Percentiles rank a stretch among this genome's conserved stretches.
These are phyloP conservation scores for Edolisoma coerulescens DNA, from an alignment of 2,113 vertebrate genomes.

Conservation along the genomic window DNA sequence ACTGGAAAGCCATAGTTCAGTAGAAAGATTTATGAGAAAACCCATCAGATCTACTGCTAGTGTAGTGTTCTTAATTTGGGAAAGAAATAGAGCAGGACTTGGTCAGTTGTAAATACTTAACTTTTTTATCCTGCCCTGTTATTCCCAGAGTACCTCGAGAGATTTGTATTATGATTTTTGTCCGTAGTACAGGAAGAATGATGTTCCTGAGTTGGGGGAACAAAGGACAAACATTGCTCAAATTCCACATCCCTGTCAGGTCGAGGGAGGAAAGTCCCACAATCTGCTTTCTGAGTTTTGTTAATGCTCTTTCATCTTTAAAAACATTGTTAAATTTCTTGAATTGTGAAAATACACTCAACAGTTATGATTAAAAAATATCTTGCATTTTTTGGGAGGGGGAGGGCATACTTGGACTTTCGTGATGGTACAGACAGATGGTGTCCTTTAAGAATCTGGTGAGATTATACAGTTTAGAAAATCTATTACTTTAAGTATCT, in stretches of 20 bases:
- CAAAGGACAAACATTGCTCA: background rate
- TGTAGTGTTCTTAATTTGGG: background rate
- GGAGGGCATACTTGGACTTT: background rate
- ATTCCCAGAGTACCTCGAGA: background rate
- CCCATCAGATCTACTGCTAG: background rate
- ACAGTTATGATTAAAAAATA: background rate
- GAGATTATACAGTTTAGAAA: constrained; percentile 41
- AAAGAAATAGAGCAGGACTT: background rate
- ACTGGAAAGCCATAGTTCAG: background rate
- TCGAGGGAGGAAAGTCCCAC: background rate
- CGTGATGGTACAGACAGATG: constrained; percentile 31
- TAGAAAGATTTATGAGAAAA: background rate
- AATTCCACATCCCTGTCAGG: background rate
- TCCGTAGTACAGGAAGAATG: background rate
- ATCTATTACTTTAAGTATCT: constrained; percentile 7
- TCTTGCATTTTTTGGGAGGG: background rate
- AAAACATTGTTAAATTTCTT: background rate
- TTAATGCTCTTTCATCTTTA: background rate
- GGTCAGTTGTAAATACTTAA: background rate
- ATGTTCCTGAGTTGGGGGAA: background rate
- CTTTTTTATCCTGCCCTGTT: background rate
- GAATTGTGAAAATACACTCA: background rate
- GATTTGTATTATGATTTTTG: background rate
- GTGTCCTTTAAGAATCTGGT: constrained; percentile 28
- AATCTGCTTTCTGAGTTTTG: background rate